Evolutionary conservation across 2,113 vertebrate species (phyloP), one percentile per base, ranked within the genome.

Genomic region (Neodontobutis hainanensis): DNA sequence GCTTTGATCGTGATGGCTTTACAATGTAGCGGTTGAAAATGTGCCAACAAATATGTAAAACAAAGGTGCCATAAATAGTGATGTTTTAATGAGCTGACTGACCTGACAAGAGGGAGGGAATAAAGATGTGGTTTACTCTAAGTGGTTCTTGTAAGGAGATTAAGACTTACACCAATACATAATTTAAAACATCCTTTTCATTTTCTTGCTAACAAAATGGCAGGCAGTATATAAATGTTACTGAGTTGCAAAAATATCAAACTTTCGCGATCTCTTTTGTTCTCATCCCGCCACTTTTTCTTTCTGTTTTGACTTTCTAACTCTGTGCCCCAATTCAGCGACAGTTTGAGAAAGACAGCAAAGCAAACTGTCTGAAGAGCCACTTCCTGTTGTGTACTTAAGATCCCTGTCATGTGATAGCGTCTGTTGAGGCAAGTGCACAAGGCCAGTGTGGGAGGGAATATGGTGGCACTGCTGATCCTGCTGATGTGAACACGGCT

Each of bases 381-480:
- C 85, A 89, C 89, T 87, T 91, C 89, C 89, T 91, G 87, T 89
- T 91, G 84, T 91, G 87, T 85, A 84, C 80, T 83, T 81, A 81
- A 89, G 85, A 91, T 87, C 87, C 78, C 70, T 68, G 85, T 84
- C 87, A 90, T 82, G 85, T 88, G 87, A 87, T 80, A 51, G 71
- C 77, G 83, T 80, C 78, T 74, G 87, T 87, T 78, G 80, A 83
- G 61, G 85, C 64, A 48, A 45, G 65, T 68, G 59, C 11, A 5
- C 73, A 84, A 75, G 87, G 84, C 84, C 75, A 47, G 73, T 42
- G 32, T 45, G 65, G 80, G 80, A 85, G 85, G 79, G 87, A 84
- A 78, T 83, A 84, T 76, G 72, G 84, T 70, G 80, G 84, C 78
- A 66, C 55, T 88, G 88, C 89, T 88, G 87, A 87, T 91, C 83